Conservation (phyloP, 2,797 vertebrate genomes). For the Hoplostethus mediterraneus region DNA sequence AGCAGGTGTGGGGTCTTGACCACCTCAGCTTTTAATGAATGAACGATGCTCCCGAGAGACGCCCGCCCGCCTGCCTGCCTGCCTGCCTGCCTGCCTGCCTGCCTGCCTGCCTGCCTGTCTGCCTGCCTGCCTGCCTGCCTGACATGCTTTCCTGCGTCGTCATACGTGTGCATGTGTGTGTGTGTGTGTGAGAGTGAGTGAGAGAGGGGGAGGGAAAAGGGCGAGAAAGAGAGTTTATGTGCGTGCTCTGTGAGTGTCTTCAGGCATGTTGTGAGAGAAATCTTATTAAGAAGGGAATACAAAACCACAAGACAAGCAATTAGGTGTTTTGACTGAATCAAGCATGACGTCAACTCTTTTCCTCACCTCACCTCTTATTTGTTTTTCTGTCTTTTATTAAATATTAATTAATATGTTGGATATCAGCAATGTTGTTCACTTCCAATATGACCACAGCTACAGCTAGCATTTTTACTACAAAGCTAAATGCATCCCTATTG, state of each 20-base stretch:
- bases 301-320: slow-evolving; percentile 61
- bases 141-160: not conserved
- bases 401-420: no score
- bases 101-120: not conserved
- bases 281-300: slow-evolving; percentile 65
- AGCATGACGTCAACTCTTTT: slow-evolving; percentile 21
- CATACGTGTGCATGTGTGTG: slow-evolving; percentile 1
- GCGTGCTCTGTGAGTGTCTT: slow-evolving; percentile 29
- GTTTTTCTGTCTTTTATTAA: no score
- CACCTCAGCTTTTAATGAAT: slow-evolving; percentile 53
- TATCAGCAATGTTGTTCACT: no score
- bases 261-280: slow-evolving; percentile 45
- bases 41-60: slow-evolving; percentile 30
- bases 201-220: not conserved
- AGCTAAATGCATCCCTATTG: no score
- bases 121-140: not conserved
- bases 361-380: not conserved
- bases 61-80: not conserved
- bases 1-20: slow-evolving; percentile 38
- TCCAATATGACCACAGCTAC: no score
- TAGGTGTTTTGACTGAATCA: slow-evolving; percentile 62
- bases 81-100: not conserved
- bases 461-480: no score
- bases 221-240: not conserved
- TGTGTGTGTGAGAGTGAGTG: not conserved